Percentiles rank a stretch among this genome's conserved stretches.
phyloP scores from a whole-genome alignment of 1,140 invertebrate species.

The Subanguina moxae region DNA sequence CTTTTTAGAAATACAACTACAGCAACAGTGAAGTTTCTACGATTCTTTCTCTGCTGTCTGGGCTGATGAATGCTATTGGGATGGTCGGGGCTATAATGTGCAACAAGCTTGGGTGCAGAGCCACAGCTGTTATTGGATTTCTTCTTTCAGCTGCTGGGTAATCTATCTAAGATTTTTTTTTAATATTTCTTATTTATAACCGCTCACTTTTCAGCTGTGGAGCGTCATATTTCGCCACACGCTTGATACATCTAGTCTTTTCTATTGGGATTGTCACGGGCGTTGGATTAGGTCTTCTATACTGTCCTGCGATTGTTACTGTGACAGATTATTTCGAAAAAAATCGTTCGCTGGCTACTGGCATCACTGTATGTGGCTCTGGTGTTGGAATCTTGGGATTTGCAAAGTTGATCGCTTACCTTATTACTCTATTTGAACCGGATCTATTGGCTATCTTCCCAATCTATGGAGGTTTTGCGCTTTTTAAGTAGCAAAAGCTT shows the following conservation, averaged over 20 bases:
- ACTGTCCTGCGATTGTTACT: slow-evolving; percentile 82
- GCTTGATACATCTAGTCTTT: slow-evolving; percentile 75
- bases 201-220: slow-evolving; percentile 63
- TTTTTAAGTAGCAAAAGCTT: background rate
- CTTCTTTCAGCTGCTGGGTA: background rate
- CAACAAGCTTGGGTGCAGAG: slow-evolving; percentile 83
- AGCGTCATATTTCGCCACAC: slow-evolving; percentile 48
- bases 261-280: slow-evolving; percentile 74
- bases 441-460: background rate
- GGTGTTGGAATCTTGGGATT: slow-evolving; percentile 69
- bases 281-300: slow-evolving; percentile 80
- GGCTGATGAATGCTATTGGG: slow-evolving; percentile 74
- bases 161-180: background rate
- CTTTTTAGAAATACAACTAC: slow-evolving; percentile 67
- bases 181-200: background rate
- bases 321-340: slow-evolving; percentile 75
- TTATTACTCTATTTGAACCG: background rate
- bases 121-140: slow-evolving; percentile 74
- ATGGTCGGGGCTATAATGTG: slow-evolving; percentile 85
- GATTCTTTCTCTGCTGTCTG: slow-evolving; percentile 86
- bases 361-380: slow-evolving; percentile 72
- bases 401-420: background rate
- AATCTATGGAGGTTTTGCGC: background rate
- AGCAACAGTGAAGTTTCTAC: slow-evolving; percentile 75
- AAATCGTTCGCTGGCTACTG: slow-evolving; percentile 33